phyloP scores from a whole-genome alignment of 2,888 invertebrate species.

The Junonia oenone region DNA sequence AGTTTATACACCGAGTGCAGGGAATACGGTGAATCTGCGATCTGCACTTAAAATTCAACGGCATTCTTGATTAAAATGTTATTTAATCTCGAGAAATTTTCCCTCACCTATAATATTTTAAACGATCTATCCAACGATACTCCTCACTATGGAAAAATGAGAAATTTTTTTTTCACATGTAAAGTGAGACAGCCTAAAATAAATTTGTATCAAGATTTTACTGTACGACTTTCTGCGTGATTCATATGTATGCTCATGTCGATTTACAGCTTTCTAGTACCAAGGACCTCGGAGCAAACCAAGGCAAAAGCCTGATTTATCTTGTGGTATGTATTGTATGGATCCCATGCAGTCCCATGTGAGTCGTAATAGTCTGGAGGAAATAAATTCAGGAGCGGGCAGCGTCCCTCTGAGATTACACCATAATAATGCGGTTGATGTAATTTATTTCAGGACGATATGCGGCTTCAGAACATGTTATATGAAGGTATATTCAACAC shows the following conservation, averaged over 20 bases:
- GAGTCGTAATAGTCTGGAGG: background rate
- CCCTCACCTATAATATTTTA: too few relatives aligned
- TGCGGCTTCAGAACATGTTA: background rate
- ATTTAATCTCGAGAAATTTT: too few relatives aligned
- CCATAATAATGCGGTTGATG: background rate
- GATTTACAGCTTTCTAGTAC: too few relatives aligned
- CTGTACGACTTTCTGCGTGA: too few relatives aligned
- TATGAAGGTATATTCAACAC: background rate
- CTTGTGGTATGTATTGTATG: background rate
- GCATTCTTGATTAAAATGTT: background rate
- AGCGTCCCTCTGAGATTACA: background rate
- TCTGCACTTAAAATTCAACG: background rate
- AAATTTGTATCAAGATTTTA: too few relatives aligned
- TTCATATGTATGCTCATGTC: too few relatives aligned
- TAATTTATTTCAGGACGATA: background rate
- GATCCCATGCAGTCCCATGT: background rate
- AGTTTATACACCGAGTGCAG: too few relatives aligned
- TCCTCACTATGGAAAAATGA: too few relatives aligned
- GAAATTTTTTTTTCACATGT: too few relatives aligned
- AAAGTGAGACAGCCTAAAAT: too few relatives aligned
- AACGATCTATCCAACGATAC: too few relatives aligned
- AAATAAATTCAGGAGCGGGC: background rate
- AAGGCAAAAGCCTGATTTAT: background rate
- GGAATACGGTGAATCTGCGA: background rate
- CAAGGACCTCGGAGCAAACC: too few relatives aligned